Conservation (phyloP, 2,113 vertebrate species). For the Baryphthengus martii region DNA sequence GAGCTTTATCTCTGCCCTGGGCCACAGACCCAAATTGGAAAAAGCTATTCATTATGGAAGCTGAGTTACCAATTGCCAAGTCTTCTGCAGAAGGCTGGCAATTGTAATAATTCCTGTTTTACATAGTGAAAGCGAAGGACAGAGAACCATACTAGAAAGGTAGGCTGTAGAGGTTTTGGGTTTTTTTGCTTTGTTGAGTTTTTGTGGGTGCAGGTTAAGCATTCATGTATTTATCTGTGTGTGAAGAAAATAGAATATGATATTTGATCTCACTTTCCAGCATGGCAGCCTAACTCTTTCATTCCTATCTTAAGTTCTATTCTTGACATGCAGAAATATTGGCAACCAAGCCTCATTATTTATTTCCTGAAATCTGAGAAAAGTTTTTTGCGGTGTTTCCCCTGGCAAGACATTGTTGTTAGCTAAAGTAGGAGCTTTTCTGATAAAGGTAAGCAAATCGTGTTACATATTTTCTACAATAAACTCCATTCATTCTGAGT, state of each 20-base stretch:
- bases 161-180: background rate
- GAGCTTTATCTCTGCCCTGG: background rate
- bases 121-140: background rate
- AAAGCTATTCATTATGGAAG: background rate
- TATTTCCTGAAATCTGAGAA: background rate
- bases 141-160: background rate
- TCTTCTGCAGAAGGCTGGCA: background rate
- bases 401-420: background rate
- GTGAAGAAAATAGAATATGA: background rate
- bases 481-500: background rate
- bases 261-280: background rate
- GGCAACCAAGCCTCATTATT: background rate
- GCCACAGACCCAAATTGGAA: background rate
- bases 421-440: background rate
- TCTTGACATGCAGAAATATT: background rate
- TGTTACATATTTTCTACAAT: background rate
- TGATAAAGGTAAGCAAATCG: background rate
- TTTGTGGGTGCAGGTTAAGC: background rate
- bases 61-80: background rate
- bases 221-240: background rate
- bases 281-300: background rate
- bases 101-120: background rate
- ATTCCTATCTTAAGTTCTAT: background rate
- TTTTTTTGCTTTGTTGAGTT: background rate
- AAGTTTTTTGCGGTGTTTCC: background rate